Evolutionary conservation across 2,113 vertebrate genomes (phyloP).

Genomic region (Eublepharis macularius): DNA sequence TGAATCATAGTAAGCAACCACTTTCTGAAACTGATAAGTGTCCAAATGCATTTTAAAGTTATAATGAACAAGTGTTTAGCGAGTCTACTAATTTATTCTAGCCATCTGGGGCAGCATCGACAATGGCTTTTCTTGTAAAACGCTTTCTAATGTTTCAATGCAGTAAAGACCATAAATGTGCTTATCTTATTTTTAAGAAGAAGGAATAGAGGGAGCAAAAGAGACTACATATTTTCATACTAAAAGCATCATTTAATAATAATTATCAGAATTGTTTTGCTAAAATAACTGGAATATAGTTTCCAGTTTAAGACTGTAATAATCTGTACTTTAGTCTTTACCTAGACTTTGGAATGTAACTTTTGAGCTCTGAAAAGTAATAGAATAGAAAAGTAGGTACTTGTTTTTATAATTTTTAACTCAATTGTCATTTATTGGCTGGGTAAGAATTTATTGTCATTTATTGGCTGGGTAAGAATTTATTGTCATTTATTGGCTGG

Average conservation of each 20-base stretch:
- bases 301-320: not conserved
- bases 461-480: not conserved
- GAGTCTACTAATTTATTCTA: constrained; percentile 77
- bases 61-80: constrained; percentile 69
- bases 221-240: not conserved
- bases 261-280: not conserved
- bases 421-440: not conserved
- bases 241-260: not conserved
- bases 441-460: not conserved
- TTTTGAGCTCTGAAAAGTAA: not conserved
- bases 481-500: not conserved
- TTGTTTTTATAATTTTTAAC: too few species aligned
- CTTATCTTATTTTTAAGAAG: constrained; percentile 56
- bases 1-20: constrained; percentile 65
- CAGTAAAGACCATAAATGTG: constrained; percentile 53
- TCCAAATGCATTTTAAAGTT: constrained; percentile 75
- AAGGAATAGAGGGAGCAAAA: too few species aligned
- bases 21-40: constrained; percentile 61
- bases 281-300: not conserved
- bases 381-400: not conserved
- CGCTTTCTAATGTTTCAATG: constrained; percentile 58
- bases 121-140: constrained; percentile 69
- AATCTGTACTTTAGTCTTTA: not conserved
- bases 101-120: constrained; percentile 76
- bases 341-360: not conserved